Percentiles rank a stretch among this genome's conserved stretches.
Conservation (phyloP, 2,888 invertebrate genomes). For the Bombyx huttoni region DNA sequence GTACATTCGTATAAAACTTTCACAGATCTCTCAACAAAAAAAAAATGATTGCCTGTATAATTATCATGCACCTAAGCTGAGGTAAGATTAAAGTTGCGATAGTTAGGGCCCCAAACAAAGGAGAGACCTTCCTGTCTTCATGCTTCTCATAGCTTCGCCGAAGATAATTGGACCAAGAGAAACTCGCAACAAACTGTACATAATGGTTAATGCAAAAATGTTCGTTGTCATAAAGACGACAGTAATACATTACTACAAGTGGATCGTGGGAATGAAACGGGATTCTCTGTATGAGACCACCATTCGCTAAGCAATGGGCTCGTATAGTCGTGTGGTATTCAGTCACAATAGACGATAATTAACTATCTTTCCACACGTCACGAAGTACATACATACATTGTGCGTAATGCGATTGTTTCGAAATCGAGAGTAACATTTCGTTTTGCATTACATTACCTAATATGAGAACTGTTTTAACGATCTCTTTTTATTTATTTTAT, state of each 20-base stretch:
- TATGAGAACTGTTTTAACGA: neutral
- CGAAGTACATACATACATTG: conserved; percentile 7
- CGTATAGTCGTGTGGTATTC: conserved; percentile 36
- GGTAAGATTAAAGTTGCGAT: conserved; percentile 37
- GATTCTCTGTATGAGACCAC: conserved; percentile 48
- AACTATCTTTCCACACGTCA: conserved; percentile 55
- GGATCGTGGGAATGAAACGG: conserved; percentile 69
- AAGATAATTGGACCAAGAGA: conserved; percentile 55
- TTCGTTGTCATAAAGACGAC: conserved; percentile 52
- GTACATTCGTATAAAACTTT: conserved; percentile 16
- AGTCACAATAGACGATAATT: conserved; percentile 54
- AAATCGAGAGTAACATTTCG: conserved; percentile 54
- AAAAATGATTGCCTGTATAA: conserved; percentile 37
- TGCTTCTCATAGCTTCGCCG: conserved; percentile 55
- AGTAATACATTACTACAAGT: conserved; percentile 57
- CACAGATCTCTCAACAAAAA: conserved; percentile 12
- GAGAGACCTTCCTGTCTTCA: conserved; percentile 38
- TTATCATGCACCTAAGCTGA: conserved; percentile 27
- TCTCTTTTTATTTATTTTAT: neutral
- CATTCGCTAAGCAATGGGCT: conserved; percentile 46
- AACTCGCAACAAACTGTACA: conserved; percentile 58
- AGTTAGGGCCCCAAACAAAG: conserved; percentile 54
- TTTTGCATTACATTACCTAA: conserved; percentile 8
- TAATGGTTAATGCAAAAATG: conserved; percentile 68
- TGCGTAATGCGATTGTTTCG: conserved; percentile 59